phyloP scores from a whole-genome alignment of 2,888 invertebrate species.

The Brassicogethes aeneus region DNA sequence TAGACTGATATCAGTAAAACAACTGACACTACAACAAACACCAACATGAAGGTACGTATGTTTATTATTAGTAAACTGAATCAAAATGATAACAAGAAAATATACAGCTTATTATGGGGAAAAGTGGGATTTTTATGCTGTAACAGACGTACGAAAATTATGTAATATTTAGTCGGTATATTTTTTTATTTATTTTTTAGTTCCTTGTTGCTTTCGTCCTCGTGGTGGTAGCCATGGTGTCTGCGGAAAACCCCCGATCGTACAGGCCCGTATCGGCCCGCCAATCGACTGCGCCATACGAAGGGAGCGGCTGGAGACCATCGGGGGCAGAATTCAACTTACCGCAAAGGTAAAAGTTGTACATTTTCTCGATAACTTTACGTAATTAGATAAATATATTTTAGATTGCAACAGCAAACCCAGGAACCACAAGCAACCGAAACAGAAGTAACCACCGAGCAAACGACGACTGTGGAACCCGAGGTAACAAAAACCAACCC shows the following conservation, averaged over 20 bases:
- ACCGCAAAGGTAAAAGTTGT: slow-evolving; percentile 23
- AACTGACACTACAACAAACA: neutral
- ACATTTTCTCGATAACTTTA: too few relatives aligned
- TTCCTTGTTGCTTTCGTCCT: slow-evolving; percentile 35
- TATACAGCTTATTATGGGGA: neutral
- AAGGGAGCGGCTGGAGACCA: slow-evolving; percentile 41
- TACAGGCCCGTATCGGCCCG: slow-evolving; percentile 29
- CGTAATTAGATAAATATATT: neutral
- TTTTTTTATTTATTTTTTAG: slow-evolving; percentile 20
- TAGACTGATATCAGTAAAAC: neutral
- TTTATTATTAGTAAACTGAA: neutral
- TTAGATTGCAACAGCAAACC: slow-evolving; percentile 8
- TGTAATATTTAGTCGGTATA: neutral
- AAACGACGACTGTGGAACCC: slow-evolving; percentile 12
- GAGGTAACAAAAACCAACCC: slow-evolving; percentile 11
- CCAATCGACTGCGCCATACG: slow-evolving; percentile 31
- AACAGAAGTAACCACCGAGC: slow-evolving; percentile 22
- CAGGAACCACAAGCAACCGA: slow-evolving; percentile 26
- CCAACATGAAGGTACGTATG: neutral
- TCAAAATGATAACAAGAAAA: neutral
- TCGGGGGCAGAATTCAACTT: slow-evolving; percentile 40
- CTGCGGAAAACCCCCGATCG: slow-evolving; percentile 41
- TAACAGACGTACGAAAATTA: neutral
- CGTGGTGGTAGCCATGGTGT: slow-evolving; percentile 35
- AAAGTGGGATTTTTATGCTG: neutral